A percentile compares a stretch with the other conserved stretches of the same genome.
Conservation (phyloP, 2,797 vertebrate genomes). For the Rhinogobio ventralis region DNA sequence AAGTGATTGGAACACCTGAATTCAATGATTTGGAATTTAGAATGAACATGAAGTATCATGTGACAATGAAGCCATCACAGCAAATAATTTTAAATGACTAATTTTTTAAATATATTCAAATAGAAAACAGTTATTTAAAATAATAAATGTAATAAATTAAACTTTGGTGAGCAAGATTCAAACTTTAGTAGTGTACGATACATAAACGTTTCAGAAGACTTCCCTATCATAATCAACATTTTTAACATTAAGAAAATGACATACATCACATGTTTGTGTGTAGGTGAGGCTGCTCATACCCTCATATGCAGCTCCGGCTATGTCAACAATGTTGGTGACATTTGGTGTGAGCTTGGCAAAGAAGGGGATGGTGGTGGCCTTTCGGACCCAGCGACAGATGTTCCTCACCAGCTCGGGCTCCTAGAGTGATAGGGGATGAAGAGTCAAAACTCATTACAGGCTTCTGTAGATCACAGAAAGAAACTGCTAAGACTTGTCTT, state of each 20-base stretch:
- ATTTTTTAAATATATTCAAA: too few species aligned
- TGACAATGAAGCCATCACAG: too few species aligned
- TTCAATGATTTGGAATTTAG: too few species aligned
- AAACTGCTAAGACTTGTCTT: neutral
- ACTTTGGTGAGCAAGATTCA: neutral
- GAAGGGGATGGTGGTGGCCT: conserved; percentile 88
- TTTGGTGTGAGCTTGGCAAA: conserved; percentile 96
- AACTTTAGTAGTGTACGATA: too few species aligned
- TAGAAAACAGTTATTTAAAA: too few species aligned
- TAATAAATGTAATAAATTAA: neutral
- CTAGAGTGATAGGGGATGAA: conserved; percentile 66
- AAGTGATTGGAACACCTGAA: too few species aligned
- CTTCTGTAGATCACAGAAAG: neutral
- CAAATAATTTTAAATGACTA: too few species aligned
- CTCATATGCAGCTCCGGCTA: conserved; percentile 87
- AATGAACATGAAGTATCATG: too few species aligned
- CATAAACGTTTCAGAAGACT: neutral
- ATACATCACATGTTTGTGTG: neutral
- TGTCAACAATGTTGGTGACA: conserved; percentile 89
- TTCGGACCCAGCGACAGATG: conserved; percentile 95
- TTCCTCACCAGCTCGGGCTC: conserved; percentile 93
- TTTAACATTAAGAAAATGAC: too few species aligned
- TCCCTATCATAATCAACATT: neutral
- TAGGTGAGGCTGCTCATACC: conserved; percentile 72
- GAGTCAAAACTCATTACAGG: conserved; percentile 13